These are phyloP conservation scores for Gnathonemus echidnorhynchus DNA, from an alignment of 2,113 vertebrate genomes.

Conservation along the genomic window DNA sequence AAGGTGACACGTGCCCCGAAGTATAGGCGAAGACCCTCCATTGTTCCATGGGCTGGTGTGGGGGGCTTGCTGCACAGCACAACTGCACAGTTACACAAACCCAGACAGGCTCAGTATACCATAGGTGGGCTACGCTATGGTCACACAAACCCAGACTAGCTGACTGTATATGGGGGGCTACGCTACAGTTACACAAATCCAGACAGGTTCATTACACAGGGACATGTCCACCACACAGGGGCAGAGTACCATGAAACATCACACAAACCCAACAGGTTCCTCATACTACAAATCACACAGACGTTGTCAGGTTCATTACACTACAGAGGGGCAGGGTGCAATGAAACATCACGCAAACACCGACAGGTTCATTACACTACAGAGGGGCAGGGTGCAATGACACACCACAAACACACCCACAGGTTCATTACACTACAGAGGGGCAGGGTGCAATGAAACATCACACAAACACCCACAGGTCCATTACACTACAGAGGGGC, in stretches of 20 bases:
- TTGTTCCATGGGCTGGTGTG: conserved; percentile 68
- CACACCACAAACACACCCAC: conserved; percentile 39
- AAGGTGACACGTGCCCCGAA: conserved; percentile 72
- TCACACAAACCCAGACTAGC: background rate
- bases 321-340: conserved; percentile 23
- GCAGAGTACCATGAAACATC: too few relatives aligned
- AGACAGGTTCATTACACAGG: conserved; percentile 7
- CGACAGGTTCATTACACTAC: background rate
- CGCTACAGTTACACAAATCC: conserved; percentile 51
- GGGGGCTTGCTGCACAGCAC: conserved; percentile 76
- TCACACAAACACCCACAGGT: conserved; percentile 46
- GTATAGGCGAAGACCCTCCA: conserved; percentile 71
- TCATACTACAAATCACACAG: conserved; percentile 38
- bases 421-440: background rate
- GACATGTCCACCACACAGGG: background rate
- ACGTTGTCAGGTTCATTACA: background rate
- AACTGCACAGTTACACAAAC: conserved; percentile 67
- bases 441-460: conserved; percentile 52
- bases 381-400: conserved; percentile 48
- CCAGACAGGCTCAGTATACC: conserved; percentile 25
- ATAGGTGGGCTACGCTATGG: background rate
- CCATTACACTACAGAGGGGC: background rate
- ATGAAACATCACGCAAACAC: conserved; percentile 60
- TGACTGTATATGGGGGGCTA: background rate
- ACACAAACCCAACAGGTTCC: background rate